phyloP scores from a whole-genome alignment of 2,888 invertebrate genomes.

The Stenodema calcarata region DNA sequence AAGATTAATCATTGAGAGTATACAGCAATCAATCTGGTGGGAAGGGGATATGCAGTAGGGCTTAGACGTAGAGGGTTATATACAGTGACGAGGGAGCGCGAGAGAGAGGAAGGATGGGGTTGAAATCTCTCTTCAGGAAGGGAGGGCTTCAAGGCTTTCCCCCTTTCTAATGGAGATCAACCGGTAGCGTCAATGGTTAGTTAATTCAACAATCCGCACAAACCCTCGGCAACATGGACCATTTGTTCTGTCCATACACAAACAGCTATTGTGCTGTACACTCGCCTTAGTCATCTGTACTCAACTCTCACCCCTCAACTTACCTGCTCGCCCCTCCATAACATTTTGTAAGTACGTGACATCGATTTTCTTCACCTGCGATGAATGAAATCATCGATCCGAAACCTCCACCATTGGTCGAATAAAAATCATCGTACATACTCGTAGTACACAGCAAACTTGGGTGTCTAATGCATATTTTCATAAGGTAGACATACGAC shows the following conservation, averaged over 20 bases:
- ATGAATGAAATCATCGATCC: no score
- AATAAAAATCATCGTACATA: no score
- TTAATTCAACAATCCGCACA: constrained; percentile 44
- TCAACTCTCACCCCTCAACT: background rate
- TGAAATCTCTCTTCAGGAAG: constrained; percentile 1
- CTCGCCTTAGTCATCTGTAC: background rate
- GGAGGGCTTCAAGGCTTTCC: background rate
- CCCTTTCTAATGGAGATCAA: constrained; percentile 48
- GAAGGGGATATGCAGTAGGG: background rate
- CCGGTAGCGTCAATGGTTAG: constrained; percentile 45
- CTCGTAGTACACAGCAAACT: no score
- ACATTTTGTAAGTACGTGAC: background rate
- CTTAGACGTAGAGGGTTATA: background rate
- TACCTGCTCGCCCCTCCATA: background rate
- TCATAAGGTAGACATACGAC: no score
- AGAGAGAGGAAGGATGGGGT: background rate
- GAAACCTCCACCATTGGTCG: no score
- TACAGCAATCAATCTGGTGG: constrained; percentile 32
- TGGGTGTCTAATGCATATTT: no score
- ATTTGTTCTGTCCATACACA: constrained; percentile 42
- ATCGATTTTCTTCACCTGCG: background rate
- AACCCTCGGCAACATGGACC: constrained; percentile 41
- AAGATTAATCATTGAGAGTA: constrained; percentile 33
- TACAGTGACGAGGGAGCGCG: background rate
- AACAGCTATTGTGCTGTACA: constrained; percentile 5